Conservation (phyloP, 2,113 vertebrate species). For the Nesogale talazaci region DNA sequence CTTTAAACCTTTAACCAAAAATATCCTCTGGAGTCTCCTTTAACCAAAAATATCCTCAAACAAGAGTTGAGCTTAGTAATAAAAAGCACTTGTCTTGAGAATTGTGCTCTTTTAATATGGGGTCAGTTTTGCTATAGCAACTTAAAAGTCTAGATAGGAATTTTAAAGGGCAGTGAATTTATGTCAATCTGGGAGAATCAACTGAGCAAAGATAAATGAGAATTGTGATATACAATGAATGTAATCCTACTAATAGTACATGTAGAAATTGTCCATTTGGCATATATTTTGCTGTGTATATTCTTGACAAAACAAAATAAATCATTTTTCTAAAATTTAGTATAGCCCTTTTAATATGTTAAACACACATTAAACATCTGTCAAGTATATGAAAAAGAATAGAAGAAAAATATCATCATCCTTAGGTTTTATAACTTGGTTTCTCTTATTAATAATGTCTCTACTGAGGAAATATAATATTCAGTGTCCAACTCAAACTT, state of each 20-base stretch:
- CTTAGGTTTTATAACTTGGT: background rate
- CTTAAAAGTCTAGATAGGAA: background rate
- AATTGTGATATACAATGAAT: background rate
- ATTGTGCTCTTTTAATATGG: background rate
- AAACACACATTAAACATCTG: background rate
- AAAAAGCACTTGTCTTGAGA: background rate
- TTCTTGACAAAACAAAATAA: background rate
- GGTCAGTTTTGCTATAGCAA: background rate
- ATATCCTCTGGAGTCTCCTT: background rate
- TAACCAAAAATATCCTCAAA: background rate
- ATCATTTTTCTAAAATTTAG: background rate
- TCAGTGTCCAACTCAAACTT: background rate
- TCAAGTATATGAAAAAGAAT: background rate
- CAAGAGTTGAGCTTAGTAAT: background rate
- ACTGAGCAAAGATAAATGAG: background rate
- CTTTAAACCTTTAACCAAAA: background rate
- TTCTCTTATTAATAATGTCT: slow-evolving; percentile 25
- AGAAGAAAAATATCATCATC: background rate
- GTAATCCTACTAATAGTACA: background rate
- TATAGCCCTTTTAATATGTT: background rate
- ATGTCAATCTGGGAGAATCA: background rate
- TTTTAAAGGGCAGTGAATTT: background rate
- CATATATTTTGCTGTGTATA: background rate
- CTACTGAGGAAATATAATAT: background rate
- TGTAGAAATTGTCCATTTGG: background rate